These are phyloP conservation scores for Aphidius ervi DNA, from an alignment of 1,140 invertebrate genomes.

Conservation along the genomic window DNA sequence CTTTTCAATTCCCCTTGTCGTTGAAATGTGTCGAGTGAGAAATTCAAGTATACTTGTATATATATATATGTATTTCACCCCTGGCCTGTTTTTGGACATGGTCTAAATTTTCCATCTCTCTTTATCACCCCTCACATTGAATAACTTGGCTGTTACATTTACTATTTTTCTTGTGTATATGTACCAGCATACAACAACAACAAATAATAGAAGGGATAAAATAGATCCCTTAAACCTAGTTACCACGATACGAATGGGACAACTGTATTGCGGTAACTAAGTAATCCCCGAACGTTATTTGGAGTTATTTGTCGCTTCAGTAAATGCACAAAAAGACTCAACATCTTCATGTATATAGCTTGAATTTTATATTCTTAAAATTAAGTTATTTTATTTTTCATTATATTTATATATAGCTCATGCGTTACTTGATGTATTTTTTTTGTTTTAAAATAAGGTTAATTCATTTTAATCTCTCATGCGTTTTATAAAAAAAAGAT, in stretches of 20 bases:
- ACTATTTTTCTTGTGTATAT: not conserved
- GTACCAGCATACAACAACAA: not conserved
- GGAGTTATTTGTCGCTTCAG: conserved; percentile 49
- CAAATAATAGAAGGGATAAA: conserved; percentile 7
- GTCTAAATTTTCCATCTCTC: conserved; percentile 4
- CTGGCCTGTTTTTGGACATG: too few species aligned
- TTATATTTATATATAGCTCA: not conserved
- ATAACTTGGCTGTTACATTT: conserved; percentile 13
- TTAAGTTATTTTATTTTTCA: not conserved
- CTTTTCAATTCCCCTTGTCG: conserved; percentile 51
- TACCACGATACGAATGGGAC: conserved; percentile 34
- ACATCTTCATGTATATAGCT: not conserved
- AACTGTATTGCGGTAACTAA: conserved; percentile 50
- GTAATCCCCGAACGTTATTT: conserved; percentile 52
- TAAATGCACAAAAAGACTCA: conserved; percentile 22
- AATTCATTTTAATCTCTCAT: too few species aligned
- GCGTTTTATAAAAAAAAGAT: not conserved
- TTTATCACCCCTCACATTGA: conserved; percentile 12
- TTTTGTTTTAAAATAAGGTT: too few species aligned
- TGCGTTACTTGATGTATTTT: not conserved
- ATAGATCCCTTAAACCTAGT: conserved; percentile 35
- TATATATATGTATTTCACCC: conserved; percentile 14
- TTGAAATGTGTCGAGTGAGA: conserved; percentile 46
- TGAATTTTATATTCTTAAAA: conserved; percentile 2
- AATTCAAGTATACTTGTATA: conserved; percentile 22